Base-by-base conservation (phyloP, 92 coral and sea anemone species). In the Epizoanthus scotinus region DNA sequence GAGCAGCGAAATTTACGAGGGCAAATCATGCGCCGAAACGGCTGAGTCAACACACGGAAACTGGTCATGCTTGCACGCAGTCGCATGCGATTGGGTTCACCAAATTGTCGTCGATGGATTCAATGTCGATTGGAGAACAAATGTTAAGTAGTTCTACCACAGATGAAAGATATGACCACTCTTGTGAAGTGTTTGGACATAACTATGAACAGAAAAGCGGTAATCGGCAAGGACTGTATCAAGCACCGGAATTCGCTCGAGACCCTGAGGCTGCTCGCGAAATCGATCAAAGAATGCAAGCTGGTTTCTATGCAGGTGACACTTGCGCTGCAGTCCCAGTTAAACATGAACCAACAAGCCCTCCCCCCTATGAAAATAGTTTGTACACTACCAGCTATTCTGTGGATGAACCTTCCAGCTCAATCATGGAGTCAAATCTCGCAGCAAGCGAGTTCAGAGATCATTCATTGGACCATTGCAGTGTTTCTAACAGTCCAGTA, bases 1-100 rank as follows among this genome's bases (percentile, higher is more conserved):
- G 79, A 52, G 12, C 28, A 58, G 67, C 28, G 47, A 74, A 74
- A 74, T 25, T 55, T 73, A 42, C 78, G 12, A 73, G 59, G 22
- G 60, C 9, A 74, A 54, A 57, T 34, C 79, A 20, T 57, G 67
- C 67, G 36, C 55, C 24, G 34, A 58, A 10, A 19, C n/a, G 55
- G 54, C 57, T 9, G 25, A 17, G 27, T 18, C 49, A 54, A 26
- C n/a, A 17, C 63, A 22, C 21, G 28, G 63, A 2, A 55, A 74
- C 67, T 31, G n/a, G 52, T 27, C n/a, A 13, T 73, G 65, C 19
- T 2, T 3, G 19, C 79, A 74, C 66, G 50, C 79, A 74, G 21
- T 27, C 78, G 38, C 79, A 74, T 36, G 49, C 78, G 38, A 52
- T 25, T 71, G 78, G 63, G 40, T 0, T 25, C n/a, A 31, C 20